Evolutionary conservation across 2,113 vertebrate genomes (phyloP).

Genomic region (Semicossyphus pulcher): DNA sequence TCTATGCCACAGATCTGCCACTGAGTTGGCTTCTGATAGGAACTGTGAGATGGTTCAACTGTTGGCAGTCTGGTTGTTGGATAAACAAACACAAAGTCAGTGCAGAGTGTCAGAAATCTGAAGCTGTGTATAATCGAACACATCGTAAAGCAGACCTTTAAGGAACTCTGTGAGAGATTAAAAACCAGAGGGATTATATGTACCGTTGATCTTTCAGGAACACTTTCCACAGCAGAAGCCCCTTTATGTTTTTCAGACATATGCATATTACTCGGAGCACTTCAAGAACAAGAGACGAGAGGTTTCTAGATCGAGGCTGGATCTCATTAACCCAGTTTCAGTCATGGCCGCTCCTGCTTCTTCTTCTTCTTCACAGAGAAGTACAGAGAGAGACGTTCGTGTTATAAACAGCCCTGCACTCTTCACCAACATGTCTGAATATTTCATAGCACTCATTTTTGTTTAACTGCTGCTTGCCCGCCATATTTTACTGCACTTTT

Average conservation of each 20-base stretch:
- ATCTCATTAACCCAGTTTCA: slow-evolving; percentile 74
- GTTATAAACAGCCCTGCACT: slow-evolving; percentile 39
- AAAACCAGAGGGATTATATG: neutral
- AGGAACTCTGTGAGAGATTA: neutral
- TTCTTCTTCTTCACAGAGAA: slow-evolving; percentile 27
- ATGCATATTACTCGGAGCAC: neutral
- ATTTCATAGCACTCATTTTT: slow-evolving; percentile 63
- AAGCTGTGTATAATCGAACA: no score
- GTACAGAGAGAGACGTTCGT: slow-evolving; percentile 16
- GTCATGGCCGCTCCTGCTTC: slow-evolving; percentile 11
- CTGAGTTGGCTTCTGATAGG: neutral
- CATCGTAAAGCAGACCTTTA: no score
- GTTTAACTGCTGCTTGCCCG: slow-evolving; percentile 26
- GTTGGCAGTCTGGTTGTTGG: slow-evolving; percentile 27
- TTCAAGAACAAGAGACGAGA: slow-evolving; percentile 39
- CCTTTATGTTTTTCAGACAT: neutral
- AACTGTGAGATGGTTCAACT: slow-evolving; percentile 37
- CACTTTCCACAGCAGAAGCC: neutral
- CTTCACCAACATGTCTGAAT: slow-evolving; percentile 61
- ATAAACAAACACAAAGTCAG: slow-evolving; percentile 32
- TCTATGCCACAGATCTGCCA: slow-evolving; percentile 28
- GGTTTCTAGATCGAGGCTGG: slow-evolving; percentile 28
- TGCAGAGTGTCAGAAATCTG: neutral
- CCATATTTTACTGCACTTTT: slow-evolving; percentile 36
- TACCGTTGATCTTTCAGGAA: neutral